Base-by-base conservation (phyloP, 2,113 vertebrate species). In the Mixornis gularis region DNA sequence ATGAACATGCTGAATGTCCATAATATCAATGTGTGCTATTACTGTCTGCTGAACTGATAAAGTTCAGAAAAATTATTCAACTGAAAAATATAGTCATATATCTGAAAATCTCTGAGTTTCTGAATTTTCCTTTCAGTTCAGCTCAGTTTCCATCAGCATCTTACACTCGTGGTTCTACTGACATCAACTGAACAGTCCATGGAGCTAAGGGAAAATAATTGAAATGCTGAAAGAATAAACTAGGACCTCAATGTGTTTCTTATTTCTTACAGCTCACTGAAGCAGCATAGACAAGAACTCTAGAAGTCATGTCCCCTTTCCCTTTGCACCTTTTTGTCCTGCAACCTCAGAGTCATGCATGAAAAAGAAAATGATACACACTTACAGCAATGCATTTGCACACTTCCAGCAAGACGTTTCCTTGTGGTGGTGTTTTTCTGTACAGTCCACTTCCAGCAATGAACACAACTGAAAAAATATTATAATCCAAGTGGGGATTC, bases 331-430 rank as follows among this genome's bases (percentile, higher is more conserved):
- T 72, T 69, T 65, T 73, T 66, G 55, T 69, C 53, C 88, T 79
- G 71, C 17, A 82, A 6, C 44, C 41, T 82, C 41, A 36, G 65
- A 87, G n/a, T 46, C 19, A 49, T 0, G 2, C 36, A 51, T 8
- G 24, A 65, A 85, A 85, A 72, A 58, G 34, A 85, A 76, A 79
- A 66, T 17, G 14, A 46, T 69, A 81, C 14, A 59, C 32, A 98
- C 99, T 98, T 97, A 99, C 99, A 66, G 98, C 95, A 1, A 99
- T 97, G 96, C 99, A 99, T 43, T 96, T 98, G 96, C 98, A 98
- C 87, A 99, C 99, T 92, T 98, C 94, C 92, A 98, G 53, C 87
- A 99, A 93, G 93, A 99, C 89, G 59, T 99, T 99, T 85, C 99
- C 99, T 97, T 99, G 97, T 11, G 98, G 98, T 48, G 98, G 99